Conservation (phyloP, 1,140 invertebrate species). For the Odontomachus brunneus region DNA sequence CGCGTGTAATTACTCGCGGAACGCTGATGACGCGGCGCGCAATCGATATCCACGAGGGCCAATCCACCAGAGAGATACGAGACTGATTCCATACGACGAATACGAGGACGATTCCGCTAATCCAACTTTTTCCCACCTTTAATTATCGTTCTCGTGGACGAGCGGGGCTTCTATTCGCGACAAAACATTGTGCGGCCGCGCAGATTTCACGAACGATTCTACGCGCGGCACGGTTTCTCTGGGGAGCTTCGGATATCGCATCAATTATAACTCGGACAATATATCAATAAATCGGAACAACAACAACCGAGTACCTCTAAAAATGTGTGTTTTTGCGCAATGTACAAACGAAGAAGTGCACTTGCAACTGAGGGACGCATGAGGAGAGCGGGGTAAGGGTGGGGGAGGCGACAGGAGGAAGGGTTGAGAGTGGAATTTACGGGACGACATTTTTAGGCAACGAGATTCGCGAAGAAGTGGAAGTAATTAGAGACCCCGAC, state of each 20-base stretch:
- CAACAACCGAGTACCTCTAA: neutral
- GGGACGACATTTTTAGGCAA: slow-evolving; percentile 24
- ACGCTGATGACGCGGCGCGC: neutral
- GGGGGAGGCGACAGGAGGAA: too few relatives aligned
- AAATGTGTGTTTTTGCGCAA: neutral
- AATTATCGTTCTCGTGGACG: too few relatives aligned
- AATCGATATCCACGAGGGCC: slow-evolving; percentile 13
- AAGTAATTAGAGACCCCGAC: slow-evolving; percentile 50
- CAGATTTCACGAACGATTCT: neutral
- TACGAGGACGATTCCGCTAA: neutral
- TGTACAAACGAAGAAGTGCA: neutral
- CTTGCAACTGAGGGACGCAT: neutral
- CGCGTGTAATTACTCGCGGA: slow-evolving; percentile 13
- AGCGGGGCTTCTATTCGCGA: neutral
- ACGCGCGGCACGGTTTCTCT: neutral
- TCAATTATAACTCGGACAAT: slow-evolving; percentile 2
- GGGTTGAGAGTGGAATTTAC: neutral
- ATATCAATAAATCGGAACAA: neutral
- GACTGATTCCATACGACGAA: neutral
- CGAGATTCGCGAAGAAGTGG: slow-evolving; percentile 35
- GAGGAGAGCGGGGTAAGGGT: neutral
- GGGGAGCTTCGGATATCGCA: neutral
- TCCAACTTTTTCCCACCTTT: neutral
- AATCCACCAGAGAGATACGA: too few relatives aligned
- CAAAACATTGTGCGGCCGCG: neutral